Evolutionary conservation across 2,113 vertebrate species (phyloP).

Genomic region (Podarcis muralis): DNA sequence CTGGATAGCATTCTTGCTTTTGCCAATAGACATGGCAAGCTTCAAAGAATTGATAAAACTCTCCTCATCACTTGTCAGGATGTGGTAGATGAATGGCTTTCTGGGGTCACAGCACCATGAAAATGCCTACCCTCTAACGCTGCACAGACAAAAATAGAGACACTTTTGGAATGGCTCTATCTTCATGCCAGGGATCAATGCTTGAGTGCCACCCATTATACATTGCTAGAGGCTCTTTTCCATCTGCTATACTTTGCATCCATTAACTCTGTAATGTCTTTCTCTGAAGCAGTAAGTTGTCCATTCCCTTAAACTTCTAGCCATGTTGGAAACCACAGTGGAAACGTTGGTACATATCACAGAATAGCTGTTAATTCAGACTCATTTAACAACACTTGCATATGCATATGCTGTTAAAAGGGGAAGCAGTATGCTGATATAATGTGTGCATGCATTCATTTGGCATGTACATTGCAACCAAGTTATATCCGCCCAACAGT

Average conservation of each 20-base stretch:
- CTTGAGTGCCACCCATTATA: neutral
- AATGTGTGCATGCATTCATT: neutral
- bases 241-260: neutral
- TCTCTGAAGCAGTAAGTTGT: neutral
- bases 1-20: neutral
- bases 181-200: neutral
- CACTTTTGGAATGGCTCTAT: neutral
- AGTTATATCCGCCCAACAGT: neutral
- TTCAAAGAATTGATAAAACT: neutral
- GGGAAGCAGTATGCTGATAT: neutral
- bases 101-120: neutral
- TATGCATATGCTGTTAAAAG: neutral
- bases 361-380: neutral
- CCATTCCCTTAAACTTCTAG: neutral
- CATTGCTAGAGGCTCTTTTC: neutral
- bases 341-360: neutral
- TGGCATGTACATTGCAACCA: neutral
- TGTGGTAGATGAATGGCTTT: neutral
- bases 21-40: neutral
- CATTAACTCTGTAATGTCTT: neutral
- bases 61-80: neutral
- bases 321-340: neutral
- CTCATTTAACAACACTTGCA: neutral
- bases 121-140: neutral
- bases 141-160: neutral